Evolutionary conservation across 64 coral and sea anemone species (phyloP), one percentile per base, ranked within the genome.

Genomic region (Montipora foliosa): DNA sequence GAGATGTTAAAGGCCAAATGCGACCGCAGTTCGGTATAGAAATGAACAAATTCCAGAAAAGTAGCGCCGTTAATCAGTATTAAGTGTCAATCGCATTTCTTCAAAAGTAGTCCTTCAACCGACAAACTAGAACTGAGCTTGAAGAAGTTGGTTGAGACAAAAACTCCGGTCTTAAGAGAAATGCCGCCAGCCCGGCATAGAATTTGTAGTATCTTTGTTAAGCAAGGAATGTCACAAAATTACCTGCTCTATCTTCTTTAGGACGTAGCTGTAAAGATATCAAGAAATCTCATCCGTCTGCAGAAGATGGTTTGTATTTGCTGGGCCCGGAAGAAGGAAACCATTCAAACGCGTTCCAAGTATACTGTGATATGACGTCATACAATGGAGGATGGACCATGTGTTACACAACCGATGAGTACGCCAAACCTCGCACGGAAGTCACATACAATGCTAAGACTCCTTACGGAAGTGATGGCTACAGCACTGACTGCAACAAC

Each of bases 301-400:
- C 14, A 3, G 60, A 12, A 12, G 13, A 15, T 64, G 60, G 14
- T 64, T 64, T 64, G 60, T 64, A 64, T 12, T 64, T 11, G 60
- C 14, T 64, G 60, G 60, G 13, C 60, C 60, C 60, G 14, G 60
- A 64, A 4, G 60, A 15, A 64, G 60, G 60, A 74, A 87, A 37
- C 51, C 46, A 87, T 74, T 71, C 67, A 20, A 87, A 87, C 8
- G 67, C 84, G 44, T 87, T 87, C 25, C 47, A 8, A 46, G 84
- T 68, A 11, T 87, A 50, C 84, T 87, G 84, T 74, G 84, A 87
- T 12, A 87, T 87, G 84, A 74, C 84, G 66, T 74, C 84, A 87
- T 71, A 74, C 19, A 44, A 76, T 76, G 67, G 84, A 51, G 84
- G 84, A 12, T 87, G 84, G 84, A 87, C 84, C 67, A 87, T 87